Evolutionary conservation across 2,888 invertebrate species (phyloP).

Genomic region (Tromatobia lineatoria): DNA sequence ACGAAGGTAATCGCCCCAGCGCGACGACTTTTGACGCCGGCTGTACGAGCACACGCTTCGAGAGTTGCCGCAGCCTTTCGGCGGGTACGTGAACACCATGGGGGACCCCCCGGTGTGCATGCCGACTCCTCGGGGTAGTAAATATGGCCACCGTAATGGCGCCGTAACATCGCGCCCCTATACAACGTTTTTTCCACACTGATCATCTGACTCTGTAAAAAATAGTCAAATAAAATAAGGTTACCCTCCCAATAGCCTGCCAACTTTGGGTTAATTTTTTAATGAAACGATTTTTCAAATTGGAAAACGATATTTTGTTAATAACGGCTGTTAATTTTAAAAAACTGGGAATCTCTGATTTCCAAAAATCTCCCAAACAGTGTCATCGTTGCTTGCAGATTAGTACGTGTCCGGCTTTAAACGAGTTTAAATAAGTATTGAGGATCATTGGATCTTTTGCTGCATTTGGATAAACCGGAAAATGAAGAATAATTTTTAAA

Average conservation of each 20-base stretch:
- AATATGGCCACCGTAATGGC: slow-evolving; percentile 85
- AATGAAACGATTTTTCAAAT: neutral
- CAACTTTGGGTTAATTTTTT: neutral
- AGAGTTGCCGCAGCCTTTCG: slow-evolving; percentile 60
- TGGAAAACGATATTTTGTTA: no score
- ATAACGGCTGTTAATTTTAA: no score
- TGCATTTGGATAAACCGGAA: no score
- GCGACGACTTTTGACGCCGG: slow-evolving; percentile 54
- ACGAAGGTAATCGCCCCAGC: slow-evolving; percentile 61
- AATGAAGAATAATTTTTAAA: no score
- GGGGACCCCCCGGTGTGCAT: slow-evolving; percentile 73
- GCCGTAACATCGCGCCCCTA: slow-evolving; percentile 70
- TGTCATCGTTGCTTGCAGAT: no score
- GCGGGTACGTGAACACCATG: slow-evolving; percentile 77
- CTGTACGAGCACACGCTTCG: slow-evolving; percentile 62
- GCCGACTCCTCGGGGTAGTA: slow-evolving; percentile 78
- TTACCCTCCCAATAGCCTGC: neutral
- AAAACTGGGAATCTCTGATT: no score
- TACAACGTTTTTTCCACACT: slow-evolving; percentile 14
- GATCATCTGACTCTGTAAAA: neutral
- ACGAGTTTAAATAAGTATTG: no score
- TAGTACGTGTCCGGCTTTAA: no score
- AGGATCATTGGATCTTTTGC: neutral
- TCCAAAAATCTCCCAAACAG: no score
- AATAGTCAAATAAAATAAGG: neutral